These are phyloP conservation scores for Trematomus bernacchii DNA, from an alignment of 2,797 vertebrate species.

Conservation along the genomic window DNA sequence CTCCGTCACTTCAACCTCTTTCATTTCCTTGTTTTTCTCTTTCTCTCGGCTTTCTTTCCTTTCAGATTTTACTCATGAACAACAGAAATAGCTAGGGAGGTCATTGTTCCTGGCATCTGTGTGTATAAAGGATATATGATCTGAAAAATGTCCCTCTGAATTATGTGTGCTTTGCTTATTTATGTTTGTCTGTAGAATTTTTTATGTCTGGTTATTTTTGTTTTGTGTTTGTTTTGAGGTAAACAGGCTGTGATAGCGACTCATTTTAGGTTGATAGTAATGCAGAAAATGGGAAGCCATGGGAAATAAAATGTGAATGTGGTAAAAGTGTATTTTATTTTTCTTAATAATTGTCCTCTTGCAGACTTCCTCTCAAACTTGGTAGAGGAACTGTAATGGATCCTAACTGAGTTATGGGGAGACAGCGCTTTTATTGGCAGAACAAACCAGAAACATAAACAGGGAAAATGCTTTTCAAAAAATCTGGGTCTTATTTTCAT, in stretches of 20 bases:
- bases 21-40: conserved; percentile 30
- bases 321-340: conserved; percentile 37
- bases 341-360: conserved; percentile 9
- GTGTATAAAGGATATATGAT: conserved; percentile 5
- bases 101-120: background rate
- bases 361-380: conserved; percentile 7
- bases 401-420: conserved; percentile 21
- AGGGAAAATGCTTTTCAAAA: background rate
- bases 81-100: conserved; percentile 38
- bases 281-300: conserved; percentile 42
- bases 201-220: conserved; percentile 39
- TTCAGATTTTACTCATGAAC: conserved; percentile 27
- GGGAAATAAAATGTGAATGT: conserved; percentile 76
- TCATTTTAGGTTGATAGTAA: conserved; percentile 61
- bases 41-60: conserved; percentile 7
- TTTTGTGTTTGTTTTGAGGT: conserved; percentile 46
- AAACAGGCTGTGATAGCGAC: conserved; percentile 23
- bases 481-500: conserved; percentile 15
- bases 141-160: conserved; percentile 19
- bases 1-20: conserved; percentile 31
- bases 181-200: conserved; percentile 31
- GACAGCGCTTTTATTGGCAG: conserved; percentile 20
- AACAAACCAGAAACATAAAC: background rate
- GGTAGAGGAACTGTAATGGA: conserved; percentile 16
- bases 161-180: conserved; percentile 28